Evolutionary conservation across 2,797 vertebrate genomes (phyloP).

Genomic region (Dryobates pubescens): DNA sequence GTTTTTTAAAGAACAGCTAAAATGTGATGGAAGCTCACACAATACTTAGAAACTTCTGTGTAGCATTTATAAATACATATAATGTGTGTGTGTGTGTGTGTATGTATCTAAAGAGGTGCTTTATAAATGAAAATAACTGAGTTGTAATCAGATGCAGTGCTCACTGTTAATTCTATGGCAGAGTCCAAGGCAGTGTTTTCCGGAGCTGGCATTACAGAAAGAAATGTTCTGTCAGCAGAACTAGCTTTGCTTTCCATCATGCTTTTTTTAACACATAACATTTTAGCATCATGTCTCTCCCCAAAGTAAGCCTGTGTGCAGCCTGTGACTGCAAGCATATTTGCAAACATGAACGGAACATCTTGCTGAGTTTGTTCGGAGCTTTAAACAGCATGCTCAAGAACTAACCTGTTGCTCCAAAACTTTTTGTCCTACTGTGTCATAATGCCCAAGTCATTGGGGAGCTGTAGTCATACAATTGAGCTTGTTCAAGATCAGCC

Average conservation of each 20-base stretch:
- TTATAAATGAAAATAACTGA: neutral
- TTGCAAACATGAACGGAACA: neutral
- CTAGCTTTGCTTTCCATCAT: neutral
- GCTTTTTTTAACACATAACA: neutral
- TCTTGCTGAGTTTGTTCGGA: neutral
- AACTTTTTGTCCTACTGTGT: neutral
- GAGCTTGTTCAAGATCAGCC: neutral
- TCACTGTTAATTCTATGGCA: neutral
- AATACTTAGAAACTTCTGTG: neutral
- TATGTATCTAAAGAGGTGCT: fast-evolving
- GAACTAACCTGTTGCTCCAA: neutral
- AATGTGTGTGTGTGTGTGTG: neutral
- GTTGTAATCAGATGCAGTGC: neutral
- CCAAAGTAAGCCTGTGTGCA: neutral
- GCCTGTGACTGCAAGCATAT: neutral
- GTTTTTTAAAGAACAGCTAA: conserved; percentile 2
- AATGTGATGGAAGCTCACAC: neutral
- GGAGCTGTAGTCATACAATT: neutral
- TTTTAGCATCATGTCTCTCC: neutral
- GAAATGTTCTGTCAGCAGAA: neutral
- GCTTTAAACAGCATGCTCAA: neutral
- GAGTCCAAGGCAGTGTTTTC: neutral
- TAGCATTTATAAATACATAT: neutral
- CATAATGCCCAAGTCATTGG: neutral
- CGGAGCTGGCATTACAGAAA: neutral